These are phyloP conservation scores for Cephalopterus ornatus DNA, from an alignment of 2,113 vertebrate genomes.

Conservation along the genomic window DNA sequence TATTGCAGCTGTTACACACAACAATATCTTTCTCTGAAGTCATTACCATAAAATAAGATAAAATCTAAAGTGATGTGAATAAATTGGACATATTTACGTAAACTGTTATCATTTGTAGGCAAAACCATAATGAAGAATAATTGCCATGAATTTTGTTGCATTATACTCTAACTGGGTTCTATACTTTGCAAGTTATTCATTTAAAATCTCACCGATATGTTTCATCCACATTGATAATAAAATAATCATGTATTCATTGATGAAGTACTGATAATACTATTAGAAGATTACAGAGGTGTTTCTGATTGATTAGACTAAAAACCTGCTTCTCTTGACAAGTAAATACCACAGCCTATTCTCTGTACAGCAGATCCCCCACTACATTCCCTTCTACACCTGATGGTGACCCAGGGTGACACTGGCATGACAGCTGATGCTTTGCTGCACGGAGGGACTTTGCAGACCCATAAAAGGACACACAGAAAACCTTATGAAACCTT, in stretches of 20 bases:
- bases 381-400: not conserved
- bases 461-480: not conserved
- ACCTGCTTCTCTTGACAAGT: not conserved
- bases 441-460: not conserved
- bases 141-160: not conserved
- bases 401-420: not conserved
- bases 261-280: not conserved
- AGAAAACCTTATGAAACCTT: not conserved
- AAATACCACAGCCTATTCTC: not conserved
- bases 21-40: not conserved
- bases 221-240: not conserved
- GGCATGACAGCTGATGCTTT: not conserved
- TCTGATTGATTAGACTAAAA: not conserved
- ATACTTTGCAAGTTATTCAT: not conserved
- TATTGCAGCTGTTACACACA: not conserved
- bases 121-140: not conserved
- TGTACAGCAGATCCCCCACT: not conserved
- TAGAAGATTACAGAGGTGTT: not conserved
- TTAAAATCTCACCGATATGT: not conserved
- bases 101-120: not conserved
- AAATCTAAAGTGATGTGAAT: not conserved
- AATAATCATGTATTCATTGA: not conserved
- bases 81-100: not conserved
- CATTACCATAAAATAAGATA: not conserved
- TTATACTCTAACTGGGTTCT: not conserved